These are phyloP conservation scores for Melanophora roralis DNA, from an alignment of 2,888 invertebrate species.

Conservation along the genomic window DNA sequence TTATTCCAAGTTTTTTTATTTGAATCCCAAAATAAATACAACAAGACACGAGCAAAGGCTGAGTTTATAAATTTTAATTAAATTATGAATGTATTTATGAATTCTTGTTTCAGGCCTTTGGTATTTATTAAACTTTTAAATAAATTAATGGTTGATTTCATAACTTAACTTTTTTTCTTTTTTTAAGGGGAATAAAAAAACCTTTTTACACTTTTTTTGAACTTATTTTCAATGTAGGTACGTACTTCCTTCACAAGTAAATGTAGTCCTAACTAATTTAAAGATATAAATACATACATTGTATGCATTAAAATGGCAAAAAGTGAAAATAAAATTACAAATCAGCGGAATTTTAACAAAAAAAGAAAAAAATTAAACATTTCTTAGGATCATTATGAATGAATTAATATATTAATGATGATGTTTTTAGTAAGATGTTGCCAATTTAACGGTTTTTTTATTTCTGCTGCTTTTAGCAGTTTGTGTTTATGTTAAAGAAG, in stretches of 20 bases:
- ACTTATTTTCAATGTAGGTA: too few relatives aligned
- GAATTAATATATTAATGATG: constrained; percentile 25
- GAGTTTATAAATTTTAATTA: constrained; percentile 14
- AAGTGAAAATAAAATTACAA: neutral
- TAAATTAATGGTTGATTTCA: constrained; percentile 1
- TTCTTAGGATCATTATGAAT: constrained; percentile 9
- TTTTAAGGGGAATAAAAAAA: neutral
- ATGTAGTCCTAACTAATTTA: constrained; percentile 9
- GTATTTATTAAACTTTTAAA: neutral
- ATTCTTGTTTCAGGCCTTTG: too few relatives aligned
- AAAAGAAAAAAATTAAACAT: neutral
- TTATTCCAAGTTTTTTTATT: too few relatives aligned
- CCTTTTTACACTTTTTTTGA: constrained; percentile 35
- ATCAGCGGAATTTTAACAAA: constrained; percentile 9
- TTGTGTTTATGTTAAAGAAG: too few relatives aligned
- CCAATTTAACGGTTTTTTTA: neutral
- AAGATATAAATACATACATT: too few relatives aligned
- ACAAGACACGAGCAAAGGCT: neutral
- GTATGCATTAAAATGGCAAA: neutral
- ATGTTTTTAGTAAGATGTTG: constrained; percentile 15
- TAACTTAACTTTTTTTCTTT: neutral
- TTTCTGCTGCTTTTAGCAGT: neutral
- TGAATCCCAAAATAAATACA: too few relatives aligned
- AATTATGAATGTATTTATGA: too few relatives aligned
- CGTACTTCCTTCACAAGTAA: constrained; percentile 30